phyloP scores from a whole-genome alignment of 2,888 invertebrate genomes.

The Anticlea derivata region DNA sequence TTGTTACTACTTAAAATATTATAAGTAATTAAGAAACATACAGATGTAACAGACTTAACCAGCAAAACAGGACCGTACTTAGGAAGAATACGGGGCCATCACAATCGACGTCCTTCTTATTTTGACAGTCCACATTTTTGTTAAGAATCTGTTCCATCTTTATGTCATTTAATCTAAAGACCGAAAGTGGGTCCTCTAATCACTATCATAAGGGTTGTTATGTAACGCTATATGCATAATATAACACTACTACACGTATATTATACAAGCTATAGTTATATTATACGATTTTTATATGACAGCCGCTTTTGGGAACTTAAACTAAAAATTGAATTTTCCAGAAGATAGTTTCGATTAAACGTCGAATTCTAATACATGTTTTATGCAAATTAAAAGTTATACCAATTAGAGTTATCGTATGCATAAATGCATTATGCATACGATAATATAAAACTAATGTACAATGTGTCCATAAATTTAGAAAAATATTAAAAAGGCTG shows the following conservation, averaged over 20 bases:
- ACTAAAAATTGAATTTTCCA: too few relatives aligned
- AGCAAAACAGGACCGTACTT: slow-evolving; percentile 14
- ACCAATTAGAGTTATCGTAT: too few relatives aligned
- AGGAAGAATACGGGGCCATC: slow-evolving; percentile 11
- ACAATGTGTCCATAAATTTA: too few relatives aligned
- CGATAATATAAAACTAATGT: too few relatives aligned
- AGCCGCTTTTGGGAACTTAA: slow-evolving; percentile 48
- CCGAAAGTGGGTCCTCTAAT: slow-evolving; percentile 54
- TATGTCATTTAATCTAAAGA: slow-evolving; percentile 38
- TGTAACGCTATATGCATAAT: slow-evolving; percentile 72
- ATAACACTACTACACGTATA: slow-evolving; percentile 75
- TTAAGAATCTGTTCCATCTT: slow-evolving; percentile 24
- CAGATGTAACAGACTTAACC: slow-evolving; percentile 11
- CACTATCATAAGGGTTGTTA: slow-evolving; percentile 68
- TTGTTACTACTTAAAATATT: slow-evolving; percentile 64
- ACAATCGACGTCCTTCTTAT: slow-evolving; percentile 4
- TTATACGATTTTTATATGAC: slow-evolving; percentile 70
- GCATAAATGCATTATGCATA: too few relatives aligned
- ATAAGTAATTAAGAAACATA: slow-evolving; percentile 29
- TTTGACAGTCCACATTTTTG: slow-evolving; percentile 3
- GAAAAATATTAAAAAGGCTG: slow-evolving; percentile 39
- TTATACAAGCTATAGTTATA: slow-evolving; percentile 72
- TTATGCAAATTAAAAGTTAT: not conserved
- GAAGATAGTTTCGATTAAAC: too few relatives aligned
- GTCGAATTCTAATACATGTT: not conserved